Evolutionary conservation across 2,113 vertebrate genomes (phyloP).

Genomic region (Dissostichus mawsoni): DNA sequence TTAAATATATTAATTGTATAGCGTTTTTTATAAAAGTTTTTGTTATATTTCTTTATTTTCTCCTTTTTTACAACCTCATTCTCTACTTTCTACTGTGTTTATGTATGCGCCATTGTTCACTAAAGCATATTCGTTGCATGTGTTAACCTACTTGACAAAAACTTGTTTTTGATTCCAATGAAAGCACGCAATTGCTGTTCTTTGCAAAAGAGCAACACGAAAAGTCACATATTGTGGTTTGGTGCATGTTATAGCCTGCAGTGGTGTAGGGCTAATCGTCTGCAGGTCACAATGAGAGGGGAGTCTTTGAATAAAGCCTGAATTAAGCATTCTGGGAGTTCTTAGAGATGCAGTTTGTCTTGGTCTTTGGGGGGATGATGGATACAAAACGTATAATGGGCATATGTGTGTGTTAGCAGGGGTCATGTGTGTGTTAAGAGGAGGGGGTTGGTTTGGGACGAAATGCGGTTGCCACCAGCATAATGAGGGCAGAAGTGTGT

Average conservation of each 20-base stretch:
- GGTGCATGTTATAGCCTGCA: background rate
- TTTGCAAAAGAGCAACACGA: background rate
- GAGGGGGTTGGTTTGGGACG: conserved; percentile 27
- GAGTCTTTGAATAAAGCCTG: conserved; percentile 1
- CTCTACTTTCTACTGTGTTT: too few relatives aligned
- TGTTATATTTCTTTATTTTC: too few relatives aligned
- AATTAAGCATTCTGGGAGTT: conserved; percentile 35
- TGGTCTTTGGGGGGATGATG: conserved; percentile 15
- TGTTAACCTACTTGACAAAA: too few relatives aligned
- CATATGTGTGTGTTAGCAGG: conserved; percentile 40
- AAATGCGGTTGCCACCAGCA: conserved; percentile 58
- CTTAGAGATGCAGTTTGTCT: conserved; percentile 5
- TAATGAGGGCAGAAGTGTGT: conserved; percentile 53
- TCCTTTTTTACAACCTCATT: too few relatives aligned
- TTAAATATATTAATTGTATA: too few relatives aligned
- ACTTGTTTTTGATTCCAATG: background rate
- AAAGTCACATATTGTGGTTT: background rate
- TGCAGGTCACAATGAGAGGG: background rate
- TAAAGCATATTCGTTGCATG: too few relatives aligned
- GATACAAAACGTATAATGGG: conserved; percentile 38
- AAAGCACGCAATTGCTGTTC: background rate
- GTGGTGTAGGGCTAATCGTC: background rate
- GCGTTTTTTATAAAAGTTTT: too few relatives aligned
- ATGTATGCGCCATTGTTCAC: too few relatives aligned
- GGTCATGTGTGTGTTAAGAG: conserved; percentile 13